These are phyloP conservation scores for Perca schrenkii DNA, from an alignment of 2,113 vertebrate species.

Conservation along the genomic window DNA sequence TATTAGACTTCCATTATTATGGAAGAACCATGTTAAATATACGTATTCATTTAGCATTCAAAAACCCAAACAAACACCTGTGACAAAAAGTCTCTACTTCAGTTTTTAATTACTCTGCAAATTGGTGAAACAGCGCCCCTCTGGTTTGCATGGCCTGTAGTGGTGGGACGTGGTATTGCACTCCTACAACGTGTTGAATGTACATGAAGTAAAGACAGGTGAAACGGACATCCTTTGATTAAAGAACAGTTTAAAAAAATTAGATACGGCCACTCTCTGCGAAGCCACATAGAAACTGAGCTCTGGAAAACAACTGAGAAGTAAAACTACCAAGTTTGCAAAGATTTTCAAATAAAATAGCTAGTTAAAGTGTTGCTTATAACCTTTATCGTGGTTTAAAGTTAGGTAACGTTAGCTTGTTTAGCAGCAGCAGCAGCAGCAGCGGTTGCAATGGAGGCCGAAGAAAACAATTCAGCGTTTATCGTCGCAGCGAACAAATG, in stretches of 20 bases:
- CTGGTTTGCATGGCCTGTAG: not conserved
- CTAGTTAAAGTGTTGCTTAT: not conserved
- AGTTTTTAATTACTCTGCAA: not conserved
- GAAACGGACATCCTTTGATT: too few species aligned
- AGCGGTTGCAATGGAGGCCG: not conserved
- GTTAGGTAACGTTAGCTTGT: not conserved
- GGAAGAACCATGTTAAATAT: too few species aligned
- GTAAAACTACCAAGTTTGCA: not conserved
- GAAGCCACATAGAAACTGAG: not conserved
- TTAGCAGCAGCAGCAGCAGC: too few species aligned
- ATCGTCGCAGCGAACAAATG: not conserved
- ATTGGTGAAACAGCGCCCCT: constrained; percentile 9
- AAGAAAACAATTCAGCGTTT: not conserved
- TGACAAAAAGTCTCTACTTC: too few species aligned
- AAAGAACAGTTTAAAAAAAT: not conserved
- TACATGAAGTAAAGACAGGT: not conserved
- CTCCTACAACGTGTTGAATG: too few species aligned
- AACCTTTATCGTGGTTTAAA: too few species aligned
- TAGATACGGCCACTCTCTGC: too few species aligned
- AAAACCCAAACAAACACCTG: too few species aligned
- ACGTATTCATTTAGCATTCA: too few species aligned
- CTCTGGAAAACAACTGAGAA: not conserved
- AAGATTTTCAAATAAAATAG: not conserved
- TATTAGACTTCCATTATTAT: too few species aligned
- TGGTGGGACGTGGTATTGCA: constrained; percentile 8